Percentiles rank a stretch among this genome's conserved stretches.
Conservation (phyloP, 2,888 invertebrate species). For the Cistogaster globosa region DNA sequence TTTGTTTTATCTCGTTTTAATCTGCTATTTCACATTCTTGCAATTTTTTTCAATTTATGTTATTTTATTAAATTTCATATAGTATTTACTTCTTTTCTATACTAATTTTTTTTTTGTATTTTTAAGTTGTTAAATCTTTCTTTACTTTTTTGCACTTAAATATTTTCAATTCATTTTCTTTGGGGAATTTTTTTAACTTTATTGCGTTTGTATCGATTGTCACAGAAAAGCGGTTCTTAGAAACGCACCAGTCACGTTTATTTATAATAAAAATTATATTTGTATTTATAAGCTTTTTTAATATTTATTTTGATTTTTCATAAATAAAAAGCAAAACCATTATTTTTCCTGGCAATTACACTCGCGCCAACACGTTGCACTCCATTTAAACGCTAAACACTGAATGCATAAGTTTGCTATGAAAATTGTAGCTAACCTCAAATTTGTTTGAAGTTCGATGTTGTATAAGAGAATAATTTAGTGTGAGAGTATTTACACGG, state of each 20-base stretch:
- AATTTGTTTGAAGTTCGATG: conserved; percentile 52
- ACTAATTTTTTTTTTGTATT: conserved; percentile 20
- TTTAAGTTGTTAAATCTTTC: conserved; percentile 28
- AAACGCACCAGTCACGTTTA: conserved; percentile 45
- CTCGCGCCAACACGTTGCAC: conserved; percentile 53
- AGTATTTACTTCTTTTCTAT: neutral
- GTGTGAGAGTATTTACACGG: conserved; percentile 33
- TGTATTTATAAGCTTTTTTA: conserved; percentile 44
- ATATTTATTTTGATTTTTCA: conserved; percentile 30
- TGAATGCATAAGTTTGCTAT: conserved; percentile 67
- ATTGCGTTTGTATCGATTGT: conserved; percentile 32
- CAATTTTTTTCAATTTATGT: neutral
- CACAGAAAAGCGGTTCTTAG: conserved; percentile 18
- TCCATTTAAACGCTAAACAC: conserved; percentile 68
- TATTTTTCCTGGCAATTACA: conserved; percentile 15
- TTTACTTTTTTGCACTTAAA: neutral
- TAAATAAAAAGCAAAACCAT: neutral
- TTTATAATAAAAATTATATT: conserved; percentile 42
- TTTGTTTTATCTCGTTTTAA: neutral
- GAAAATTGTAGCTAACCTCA: conserved; percentile 36
- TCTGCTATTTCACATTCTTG: conserved; percentile 18
- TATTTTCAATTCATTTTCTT: conserved; percentile 48
- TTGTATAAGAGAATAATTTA: conserved; percentile 39
- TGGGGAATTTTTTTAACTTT: conserved; percentile 23
- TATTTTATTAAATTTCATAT: neutral